phyloP scores from a whole-genome alignment of 2,797 vertebrate genomes.

The Gila robusta region DNA sequence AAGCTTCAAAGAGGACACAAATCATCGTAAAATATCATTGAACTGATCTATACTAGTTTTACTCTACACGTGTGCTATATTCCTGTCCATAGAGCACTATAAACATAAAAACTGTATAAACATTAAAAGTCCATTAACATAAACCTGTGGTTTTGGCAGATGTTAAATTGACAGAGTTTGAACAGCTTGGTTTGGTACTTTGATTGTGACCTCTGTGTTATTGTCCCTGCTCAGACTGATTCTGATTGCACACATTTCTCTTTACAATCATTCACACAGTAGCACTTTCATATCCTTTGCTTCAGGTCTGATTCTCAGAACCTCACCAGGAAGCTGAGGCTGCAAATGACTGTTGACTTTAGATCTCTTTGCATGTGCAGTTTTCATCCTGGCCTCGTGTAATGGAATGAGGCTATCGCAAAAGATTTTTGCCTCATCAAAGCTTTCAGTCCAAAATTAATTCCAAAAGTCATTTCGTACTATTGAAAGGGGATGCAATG shows the following conservation, averaged over 20 bases:
- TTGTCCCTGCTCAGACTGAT: not conserved
- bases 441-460: constrained; percentile 33
- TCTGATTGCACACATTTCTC: not conserved
- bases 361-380: constrained; percentile 21
- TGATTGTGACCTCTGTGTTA: not conserved
- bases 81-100: not conserved
- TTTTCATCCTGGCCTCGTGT: constrained; percentile 44
- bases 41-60: not conserved
- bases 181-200: not conserved
- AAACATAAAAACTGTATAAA: too few species aligned
- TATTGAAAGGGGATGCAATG: constrained; percentile 22
- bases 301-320: constrained; percentile 65
- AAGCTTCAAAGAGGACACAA: not conserved
- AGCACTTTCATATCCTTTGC: constrained; percentile 52
- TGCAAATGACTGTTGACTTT: constrained; percentile 34
- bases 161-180: not conserved
- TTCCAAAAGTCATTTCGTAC: not conserved
- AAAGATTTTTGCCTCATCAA: constrained; percentile 50
- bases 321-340: constrained; percentile 35
- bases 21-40: not conserved
- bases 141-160: constrained; percentile 15
- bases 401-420: constrained; percentile 9
- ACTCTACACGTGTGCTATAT: not conserved
- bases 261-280: constrained; percentile 34
- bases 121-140: too few species aligned